These are phyloP conservation scores for Nudaria mundana DNA, from an alignment of 2,888 invertebrate species.

Conservation along the genomic window DNA sequence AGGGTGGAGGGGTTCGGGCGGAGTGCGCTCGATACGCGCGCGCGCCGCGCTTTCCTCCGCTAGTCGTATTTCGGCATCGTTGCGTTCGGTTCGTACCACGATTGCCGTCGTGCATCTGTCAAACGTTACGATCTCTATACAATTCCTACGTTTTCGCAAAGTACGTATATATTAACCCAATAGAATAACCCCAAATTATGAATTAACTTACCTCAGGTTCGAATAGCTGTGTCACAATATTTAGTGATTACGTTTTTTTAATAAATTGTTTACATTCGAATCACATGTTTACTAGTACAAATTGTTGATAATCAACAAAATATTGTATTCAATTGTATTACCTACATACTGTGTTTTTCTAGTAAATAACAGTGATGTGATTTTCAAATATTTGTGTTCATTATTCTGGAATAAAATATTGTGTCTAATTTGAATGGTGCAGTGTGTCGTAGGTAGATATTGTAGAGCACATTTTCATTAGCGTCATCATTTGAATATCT, in stretches of 20 bases:
- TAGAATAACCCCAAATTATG: slow-evolving; percentile 14
- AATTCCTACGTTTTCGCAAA: slow-evolving; percentile 47
- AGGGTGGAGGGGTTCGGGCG: slow-evolving; percentile 62
- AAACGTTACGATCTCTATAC: slow-evolving; percentile 68
- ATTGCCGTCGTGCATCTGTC: slow-evolving; percentile 52
- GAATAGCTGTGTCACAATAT: slow-evolving; percentile 25
- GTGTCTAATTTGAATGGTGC: slow-evolving; percentile 17
- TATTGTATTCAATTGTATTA: slow-evolving; percentile 7
- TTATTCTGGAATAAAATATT: slow-evolving; percentile 1
- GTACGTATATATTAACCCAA: slow-evolving; percentile 58
- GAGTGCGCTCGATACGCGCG: slow-evolving; percentile 76
- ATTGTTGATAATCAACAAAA: slow-evolving; percentile 23
- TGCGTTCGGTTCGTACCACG: slow-evolving; percentile 46
- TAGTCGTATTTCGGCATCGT: slow-evolving; percentile 71
- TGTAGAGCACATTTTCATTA: slow-evolving; percentile 14
- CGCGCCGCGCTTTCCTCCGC: slow-evolving; percentile 55
- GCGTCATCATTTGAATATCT: slow-evolving; percentile 25
- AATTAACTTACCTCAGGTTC: slow-evolving; percentile 13
- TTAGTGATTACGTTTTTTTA: slow-evolving; percentile 26
- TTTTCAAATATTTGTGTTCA: slow-evolving; percentile 3
- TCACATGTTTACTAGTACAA: slow-evolving; percentile 57
- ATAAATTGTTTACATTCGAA: slow-evolving; percentile 68
- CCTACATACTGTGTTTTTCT: slow-evolving; percentile 17
- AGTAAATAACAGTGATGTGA: slow-evolving; percentile 4
- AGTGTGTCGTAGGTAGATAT: slow-evolving; percentile 15